Base-by-base conservation (phyloP, 2,888 invertebrate species). In the Drosophila basisetae region DNA sequence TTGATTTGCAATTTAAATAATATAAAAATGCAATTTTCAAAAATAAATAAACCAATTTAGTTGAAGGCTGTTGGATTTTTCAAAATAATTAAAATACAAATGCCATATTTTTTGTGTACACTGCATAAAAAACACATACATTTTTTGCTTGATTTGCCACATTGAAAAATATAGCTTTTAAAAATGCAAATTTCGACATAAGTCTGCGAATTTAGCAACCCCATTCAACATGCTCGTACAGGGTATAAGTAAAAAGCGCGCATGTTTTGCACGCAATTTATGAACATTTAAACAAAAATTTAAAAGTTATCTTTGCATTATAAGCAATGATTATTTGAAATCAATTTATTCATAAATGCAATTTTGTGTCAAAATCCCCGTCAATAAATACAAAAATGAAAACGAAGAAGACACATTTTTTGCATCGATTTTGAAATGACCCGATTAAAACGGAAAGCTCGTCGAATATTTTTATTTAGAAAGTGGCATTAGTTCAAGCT, bases 401-500 rank as follows among this genome's bases (percentile, higher is more conserved):
- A 22, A 50, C 18, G 18, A 56, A 56, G 7, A 28, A 28, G 41
- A 25, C 13, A 28, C 13, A 16, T 11, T 16, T 39, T 43, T 43
- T 33, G 39, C 30, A 31, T 43, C 30, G 18, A 33, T 22, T 30
- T 60, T 33, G 50, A 31, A 54, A 41, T 69, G 73, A 69, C 53
- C 73, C 43, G 35, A 61, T 69, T 71, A 41, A 60, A 30, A 37
- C 31, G 49, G 37, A 54, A 73, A 37, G 73, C 37, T 33, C n/a
- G 13, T 50, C 18, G 60, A 37, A 50, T 60, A 60, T 56, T 47
- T 41, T 6, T 4, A 25, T 73, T 73, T 69, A 70, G 74, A 70
- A 70, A 70, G 69, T 54, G 10, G 73, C 69, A 49, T 61, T 47
- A 78, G 72, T 61, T 78, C 43, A 73, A 58, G 16, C 25, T 9